Base-by-base conservation (phyloP, 2,888 invertebrate genomes). In the Hemaris fuciformis region DNA sequence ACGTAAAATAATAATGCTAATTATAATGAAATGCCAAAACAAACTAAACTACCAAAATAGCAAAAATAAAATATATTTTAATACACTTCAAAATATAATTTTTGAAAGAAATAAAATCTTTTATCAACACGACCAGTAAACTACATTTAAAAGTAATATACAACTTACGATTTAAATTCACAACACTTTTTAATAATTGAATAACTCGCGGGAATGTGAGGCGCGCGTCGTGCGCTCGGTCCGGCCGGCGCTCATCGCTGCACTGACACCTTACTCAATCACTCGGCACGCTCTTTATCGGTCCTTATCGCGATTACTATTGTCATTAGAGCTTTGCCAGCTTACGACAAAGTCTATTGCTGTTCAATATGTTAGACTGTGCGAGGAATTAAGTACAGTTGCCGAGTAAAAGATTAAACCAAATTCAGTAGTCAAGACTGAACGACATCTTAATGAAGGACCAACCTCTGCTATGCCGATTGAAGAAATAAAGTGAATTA, bases 321-420 rank as follows among this genome's bases (percentile, higher is more conserved):
- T 59, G 61, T 62, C 46, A 65, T 64, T 59, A 27, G 57, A 65
- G 63, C 61, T 69, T 64, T 42, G 67, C 67, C 65, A 65, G 68
- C 60, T 65, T 61, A 60, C 53, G 41, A 34, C 41, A 42, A 42
- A 15, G 23, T 18, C 46, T 41, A 22, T 41, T 57, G 20, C 18
- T 20, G 45, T 45, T 45, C 6, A 45, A 22, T 45, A n/a, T 57
- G 34, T 57, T 38, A 7, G 38, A 38, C 34, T 3, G 56, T 34
- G 15, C 25, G 6, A 13, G n/a, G 38, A 20, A 38, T 57, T 57
- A 22, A 8, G 18, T 20, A 8, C 20, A 45, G 10, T 8, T 43
- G 18, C 7, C 2, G 3, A 38, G 8, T 2, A n/a, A 3, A 38
- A 0, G 3, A 10, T 34, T 8, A 13, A 15, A 27, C 4, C n/a